These are phyloP conservation scores for Spilarctia lutea DNA, from an alignment of 2,888 invertebrate genomes.

Conservation along the genomic window DNA sequence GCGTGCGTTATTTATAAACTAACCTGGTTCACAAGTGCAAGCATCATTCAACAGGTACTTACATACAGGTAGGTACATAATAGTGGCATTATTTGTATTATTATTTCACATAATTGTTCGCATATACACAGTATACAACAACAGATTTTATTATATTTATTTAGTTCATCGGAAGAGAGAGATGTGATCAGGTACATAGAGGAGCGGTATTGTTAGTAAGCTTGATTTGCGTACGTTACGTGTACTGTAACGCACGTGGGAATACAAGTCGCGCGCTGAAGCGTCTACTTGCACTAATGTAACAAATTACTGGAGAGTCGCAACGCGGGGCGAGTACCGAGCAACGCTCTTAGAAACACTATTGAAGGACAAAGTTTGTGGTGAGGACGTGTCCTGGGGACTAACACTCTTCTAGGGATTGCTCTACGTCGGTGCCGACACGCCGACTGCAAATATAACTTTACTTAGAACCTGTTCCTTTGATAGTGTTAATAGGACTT, in stretches of 20 bases:
- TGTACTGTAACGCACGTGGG: not conserved
- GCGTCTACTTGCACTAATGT: not conserved
- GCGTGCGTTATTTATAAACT: not conserved
- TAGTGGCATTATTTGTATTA: not conserved
- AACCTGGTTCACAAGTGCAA: not conserved
- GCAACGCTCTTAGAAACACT: not conserved
- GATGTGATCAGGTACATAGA: not conserved
- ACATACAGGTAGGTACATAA: no score
- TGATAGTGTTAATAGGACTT: no score
- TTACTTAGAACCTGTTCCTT: not conserved
- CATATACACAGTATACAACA: not conserved
- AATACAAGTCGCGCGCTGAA: not conserved
- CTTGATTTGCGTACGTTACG: not conserved
- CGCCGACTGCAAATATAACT: not conserved
- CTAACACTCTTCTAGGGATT: not conserved
- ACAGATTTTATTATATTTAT: not conserved
- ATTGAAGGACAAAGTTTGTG: not conserved
- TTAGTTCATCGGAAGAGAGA: not conserved
- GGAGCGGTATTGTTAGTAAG: not conserved
- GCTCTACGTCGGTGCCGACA: not conserved
- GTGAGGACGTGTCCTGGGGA: not conserved
- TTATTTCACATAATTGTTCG: not conserved
- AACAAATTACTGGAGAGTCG: not conserved
- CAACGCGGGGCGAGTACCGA: not conserved
- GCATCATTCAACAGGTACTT: not conserved